These are phyloP conservation scores for Kryptopterus vitreolus DNA, from an alignment of 2,797 vertebrate genomes.

Conservation along the genomic window DNA sequence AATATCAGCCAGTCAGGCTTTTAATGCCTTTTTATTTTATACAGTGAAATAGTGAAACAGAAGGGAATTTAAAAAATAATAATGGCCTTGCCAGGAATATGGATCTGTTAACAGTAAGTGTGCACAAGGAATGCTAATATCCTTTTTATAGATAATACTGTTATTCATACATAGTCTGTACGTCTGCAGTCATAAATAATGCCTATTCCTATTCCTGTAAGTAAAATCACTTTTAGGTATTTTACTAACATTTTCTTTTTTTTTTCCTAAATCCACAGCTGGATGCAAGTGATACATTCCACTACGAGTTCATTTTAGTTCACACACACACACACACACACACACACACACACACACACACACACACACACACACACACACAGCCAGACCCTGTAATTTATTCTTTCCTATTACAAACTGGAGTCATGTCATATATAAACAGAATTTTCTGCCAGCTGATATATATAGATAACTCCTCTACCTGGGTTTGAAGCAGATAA, in stretches of 20 bases:
- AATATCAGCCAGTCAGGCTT: constrained; percentile 37
- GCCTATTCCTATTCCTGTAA: constrained; percentile 40
- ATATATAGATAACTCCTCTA: not conserved
- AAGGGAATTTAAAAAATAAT: constrained; percentile 41
- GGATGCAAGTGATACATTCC: constrained; percentile 8
- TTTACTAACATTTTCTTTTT: constrained; percentile 7
- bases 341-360: not conserved
- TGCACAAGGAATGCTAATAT: constrained; percentile 53
- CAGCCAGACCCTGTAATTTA: constrained; percentile 12
- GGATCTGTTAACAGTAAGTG: constrained; percentile 57
- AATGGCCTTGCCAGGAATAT: constrained; percentile 49
- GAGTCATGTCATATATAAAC: constrained; percentile 1
- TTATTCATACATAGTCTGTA: constrained; percentile 48
- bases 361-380: not conserved
- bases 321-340: not conserved
- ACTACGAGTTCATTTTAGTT: not conserved
- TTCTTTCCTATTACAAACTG: constrained; percentile 15
- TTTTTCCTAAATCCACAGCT: constrained; percentile 34
- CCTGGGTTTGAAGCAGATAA: constrained; percentile 15
- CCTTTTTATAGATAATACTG: constrained; percentile 56
- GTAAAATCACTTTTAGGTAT: constrained; percentile 32
- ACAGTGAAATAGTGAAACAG: constrained; percentile 55
- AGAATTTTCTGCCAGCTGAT: not conserved
- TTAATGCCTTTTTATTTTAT: constrained; percentile 53
- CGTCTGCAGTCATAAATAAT: constrained; percentile 53